phyloP scores from a whole-genome alignment of 2,113 vertebrate species.

The Passer domesticus region DNA sequence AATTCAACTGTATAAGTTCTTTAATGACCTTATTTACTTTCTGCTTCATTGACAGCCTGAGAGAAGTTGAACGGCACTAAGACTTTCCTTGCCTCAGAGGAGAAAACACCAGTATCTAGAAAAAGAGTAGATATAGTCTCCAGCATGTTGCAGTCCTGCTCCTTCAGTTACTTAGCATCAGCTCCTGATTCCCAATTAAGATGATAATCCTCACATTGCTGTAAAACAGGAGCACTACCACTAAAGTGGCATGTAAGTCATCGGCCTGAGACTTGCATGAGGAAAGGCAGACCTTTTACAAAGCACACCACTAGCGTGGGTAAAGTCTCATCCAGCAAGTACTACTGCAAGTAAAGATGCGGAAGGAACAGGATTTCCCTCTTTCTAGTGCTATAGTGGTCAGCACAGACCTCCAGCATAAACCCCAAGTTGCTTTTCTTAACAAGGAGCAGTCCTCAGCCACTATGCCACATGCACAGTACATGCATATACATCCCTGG shows the following conservation, averaged over 20 bases:
- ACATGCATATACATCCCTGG: neutral
- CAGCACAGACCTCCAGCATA: neutral
- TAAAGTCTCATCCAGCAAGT: neutral
- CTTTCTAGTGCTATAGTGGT: neutral
- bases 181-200: neutral
- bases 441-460: neutral
- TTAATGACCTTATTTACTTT: neutral
- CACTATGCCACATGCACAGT: neutral
- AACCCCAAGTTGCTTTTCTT: neutral
- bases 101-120: neutral
- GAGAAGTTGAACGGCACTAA: neutral
- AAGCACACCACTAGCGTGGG: neutral
- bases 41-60: neutral
- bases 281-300: neutral
- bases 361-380: neutral
- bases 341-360: neutral
- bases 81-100: neutral
- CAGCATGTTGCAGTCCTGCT: neutral
- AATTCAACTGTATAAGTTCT: neutral
- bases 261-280: neutral
- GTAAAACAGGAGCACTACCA: neutral
- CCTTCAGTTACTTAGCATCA: neutral
- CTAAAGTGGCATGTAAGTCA: neutral
- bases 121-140: neutral
- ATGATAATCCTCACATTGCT: neutral